Evolutionary conservation across 2,113 vertebrate species (phyloP).

Genomic region (Tupaia chinensis): DNA sequence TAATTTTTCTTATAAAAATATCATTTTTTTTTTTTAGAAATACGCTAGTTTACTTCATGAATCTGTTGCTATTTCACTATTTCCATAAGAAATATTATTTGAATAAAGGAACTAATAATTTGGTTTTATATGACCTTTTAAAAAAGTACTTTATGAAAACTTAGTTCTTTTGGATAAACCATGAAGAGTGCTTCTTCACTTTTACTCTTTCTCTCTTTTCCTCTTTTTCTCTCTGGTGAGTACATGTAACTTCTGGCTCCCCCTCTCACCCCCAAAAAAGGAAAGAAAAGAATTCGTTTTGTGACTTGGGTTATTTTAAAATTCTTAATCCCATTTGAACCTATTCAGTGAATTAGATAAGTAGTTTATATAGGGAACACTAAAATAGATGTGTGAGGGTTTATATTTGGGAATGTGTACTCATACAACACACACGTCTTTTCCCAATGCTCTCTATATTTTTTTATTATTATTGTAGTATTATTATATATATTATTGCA

Average conservation of each 20-base stretch:
- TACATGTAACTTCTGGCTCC: too few relatives aligned
- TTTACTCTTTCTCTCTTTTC: too few relatives aligned
- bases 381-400: constrained; percentile 4
- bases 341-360: neutral
- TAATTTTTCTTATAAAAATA: neutral
- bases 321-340: constrained; percentile 11
- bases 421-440: neutral
- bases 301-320: constrained; percentile 35
- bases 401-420: constrained; percentile 7
- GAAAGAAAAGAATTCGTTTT: constrained; percentile 13
- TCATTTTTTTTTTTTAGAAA: neutral
- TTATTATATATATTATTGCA: too few relatives aligned
- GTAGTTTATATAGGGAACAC: neutral
- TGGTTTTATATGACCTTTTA: neutral
- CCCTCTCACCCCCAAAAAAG: neutral
- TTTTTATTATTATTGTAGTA: too few relatives aligned
- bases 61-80: neutral
- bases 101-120: neutral
- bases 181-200: too few relatives aligned
- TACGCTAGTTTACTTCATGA: neutral
- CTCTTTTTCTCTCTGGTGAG: too few relatives aligned
- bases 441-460: neutral
- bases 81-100: neutral
- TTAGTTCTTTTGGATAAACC: neutral
- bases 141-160: constrained; percentile 24